phyloP scores from a whole-genome alignment of 2,113 vertebrate species.

The Lophius piscatorius region DNA sequence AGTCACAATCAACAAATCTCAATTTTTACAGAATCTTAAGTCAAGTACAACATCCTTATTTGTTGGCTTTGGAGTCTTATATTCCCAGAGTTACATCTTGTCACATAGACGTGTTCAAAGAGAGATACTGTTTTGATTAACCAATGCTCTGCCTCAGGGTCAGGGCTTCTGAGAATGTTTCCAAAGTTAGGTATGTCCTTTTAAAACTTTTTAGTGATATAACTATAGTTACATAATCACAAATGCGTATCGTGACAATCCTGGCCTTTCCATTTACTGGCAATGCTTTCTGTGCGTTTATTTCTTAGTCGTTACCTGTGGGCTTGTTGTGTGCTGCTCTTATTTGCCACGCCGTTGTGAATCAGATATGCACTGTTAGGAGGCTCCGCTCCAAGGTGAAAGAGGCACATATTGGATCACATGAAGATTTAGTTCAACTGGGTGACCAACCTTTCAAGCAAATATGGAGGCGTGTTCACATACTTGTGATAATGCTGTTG shows the following conservation, averaged over 20 bases:
- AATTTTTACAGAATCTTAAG: not conserved
- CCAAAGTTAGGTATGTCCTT: not conserved
- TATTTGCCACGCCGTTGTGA: constrained; percentile 26
- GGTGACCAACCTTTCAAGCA: constrained; percentile 27
- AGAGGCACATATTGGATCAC: constrained; percentile 38
- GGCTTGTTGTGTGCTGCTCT: constrained; percentile 23
- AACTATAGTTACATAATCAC: not conserved
- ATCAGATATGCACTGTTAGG: constrained; percentile 6
- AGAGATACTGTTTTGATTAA: too few species aligned
- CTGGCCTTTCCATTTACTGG: not conserved
- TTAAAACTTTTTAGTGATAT: not conserved
- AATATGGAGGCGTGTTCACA: constrained; percentile 21
- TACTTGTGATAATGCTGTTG: constrained; percentile 28
- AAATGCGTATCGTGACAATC: not conserved
- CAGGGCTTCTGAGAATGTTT: too few species aligned
- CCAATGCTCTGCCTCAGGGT: too few species aligned
- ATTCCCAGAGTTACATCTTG: constrained; percentile 1
- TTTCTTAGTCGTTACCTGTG: constrained; percentile 27
- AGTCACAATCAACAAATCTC: not conserved
- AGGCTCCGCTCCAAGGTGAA: constrained; percentile 17
- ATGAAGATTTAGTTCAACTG: constrained; percentile 48
- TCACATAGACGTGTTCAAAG: constrained; percentile 11
- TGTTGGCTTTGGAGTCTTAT: not conserved
- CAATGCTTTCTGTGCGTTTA: not conserved
- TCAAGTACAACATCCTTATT: too few species aligned